Conservation (phyloP, 1,140 invertebrate species). For the Thrips palmi region DNA sequence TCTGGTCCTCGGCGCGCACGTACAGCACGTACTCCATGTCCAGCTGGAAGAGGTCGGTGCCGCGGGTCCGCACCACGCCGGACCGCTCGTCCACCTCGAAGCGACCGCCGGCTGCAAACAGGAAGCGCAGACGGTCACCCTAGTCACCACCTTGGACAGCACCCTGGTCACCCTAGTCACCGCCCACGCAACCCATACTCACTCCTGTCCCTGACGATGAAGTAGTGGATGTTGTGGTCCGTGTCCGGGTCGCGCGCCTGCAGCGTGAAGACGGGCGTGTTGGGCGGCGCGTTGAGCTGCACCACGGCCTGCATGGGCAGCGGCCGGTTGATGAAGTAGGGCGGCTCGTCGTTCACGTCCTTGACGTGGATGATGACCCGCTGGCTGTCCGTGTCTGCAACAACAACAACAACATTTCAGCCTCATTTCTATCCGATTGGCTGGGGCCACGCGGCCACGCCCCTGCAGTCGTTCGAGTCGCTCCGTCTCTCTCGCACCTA, state of each 20-base stretch:
- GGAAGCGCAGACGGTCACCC: too few species aligned
- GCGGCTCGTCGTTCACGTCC: slow-evolving; percentile 89
- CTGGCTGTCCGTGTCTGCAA: slow-evolving; percentile 82
- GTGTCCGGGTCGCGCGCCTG: slow-evolving; percentile 89
- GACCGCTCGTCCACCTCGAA: slow-evolving; percentile 85
- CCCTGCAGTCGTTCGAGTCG: too few species aligned
- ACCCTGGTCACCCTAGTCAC: too few species aligned
- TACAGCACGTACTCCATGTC: slow-evolving; percentile 94
- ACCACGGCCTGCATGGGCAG: slow-evolving; percentile 93
- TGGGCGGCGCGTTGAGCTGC: slow-evolving; percentile 80
- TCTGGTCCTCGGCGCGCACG: slow-evolving; percentile 90
- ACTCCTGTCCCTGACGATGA: slow-evolving; percentile 78
- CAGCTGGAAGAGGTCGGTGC: slow-evolving; percentile 77
- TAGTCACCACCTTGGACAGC: too few species aligned
- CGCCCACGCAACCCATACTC: slow-evolving; percentile 15
- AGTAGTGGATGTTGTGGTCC: slow-evolving; percentile 89
- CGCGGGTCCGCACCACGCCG: slow-evolving; percentile 79
- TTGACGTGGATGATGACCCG: slow-evolving; percentile 86
- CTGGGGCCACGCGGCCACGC: too few species aligned
- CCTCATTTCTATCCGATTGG: not conserved
- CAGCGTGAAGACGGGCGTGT: slow-evolving; percentile 87
- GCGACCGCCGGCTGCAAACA: slow-evolving; percentile 45
- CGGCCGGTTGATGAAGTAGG: slow-evolving; percentile 88
- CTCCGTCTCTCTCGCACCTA: too few species aligned
- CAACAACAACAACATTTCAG: slow-evolving; percentile 6